Evolutionary conservation across 2,888 invertebrate genomes (phyloP).

Genomic region (Cataglyphis albicans): DNA sequence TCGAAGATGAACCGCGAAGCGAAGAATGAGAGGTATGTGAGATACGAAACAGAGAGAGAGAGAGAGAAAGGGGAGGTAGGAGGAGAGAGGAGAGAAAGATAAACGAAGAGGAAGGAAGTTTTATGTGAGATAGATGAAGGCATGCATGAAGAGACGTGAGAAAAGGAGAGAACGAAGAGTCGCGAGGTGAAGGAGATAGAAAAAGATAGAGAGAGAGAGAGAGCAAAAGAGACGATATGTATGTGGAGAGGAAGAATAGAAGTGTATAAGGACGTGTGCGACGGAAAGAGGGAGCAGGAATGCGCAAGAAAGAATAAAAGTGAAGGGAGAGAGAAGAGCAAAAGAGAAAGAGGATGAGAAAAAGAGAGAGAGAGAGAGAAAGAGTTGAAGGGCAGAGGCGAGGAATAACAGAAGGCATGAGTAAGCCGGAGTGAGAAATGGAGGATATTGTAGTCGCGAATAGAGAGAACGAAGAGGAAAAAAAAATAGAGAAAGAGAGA

Average conservation of each 20-base stretch:
- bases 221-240: conserved; percentile 41
- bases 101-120: conserved; percentile 58
- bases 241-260: conserved; percentile 48
- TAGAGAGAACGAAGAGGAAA: conserved; percentile 27
- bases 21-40: conserved; percentile 46
- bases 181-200: conserved; percentile 47
- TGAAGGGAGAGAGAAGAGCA: conserved; percentile 5
- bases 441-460: conserved; percentile 49
- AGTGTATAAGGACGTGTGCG: conserved; percentile 21
- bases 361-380: conserved; percentile 31
- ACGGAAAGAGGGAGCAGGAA: conserved; percentile 52
- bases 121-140: conserved; percentile 63
- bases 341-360: conserved; percentile 39
- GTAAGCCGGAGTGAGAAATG: conserved; percentile 47
- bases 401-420: conserved; percentile 45
- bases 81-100: conserved; percentile 22
- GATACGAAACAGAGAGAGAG: conserved; percentile 19
- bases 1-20: conserved; percentile 19
- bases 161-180: conserved; percentile 54
- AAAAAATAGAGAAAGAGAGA: conserved; percentile 11
- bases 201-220: conserved; percentile 42
- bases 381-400: conserved; percentile 16
- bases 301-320: conserved; percentile 47
- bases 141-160: conserved; percentile 37
- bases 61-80: conserved; percentile 47